Conservation (phyloP, 2,113 vertebrate species). For the Synodontis membranacea region DNA sequence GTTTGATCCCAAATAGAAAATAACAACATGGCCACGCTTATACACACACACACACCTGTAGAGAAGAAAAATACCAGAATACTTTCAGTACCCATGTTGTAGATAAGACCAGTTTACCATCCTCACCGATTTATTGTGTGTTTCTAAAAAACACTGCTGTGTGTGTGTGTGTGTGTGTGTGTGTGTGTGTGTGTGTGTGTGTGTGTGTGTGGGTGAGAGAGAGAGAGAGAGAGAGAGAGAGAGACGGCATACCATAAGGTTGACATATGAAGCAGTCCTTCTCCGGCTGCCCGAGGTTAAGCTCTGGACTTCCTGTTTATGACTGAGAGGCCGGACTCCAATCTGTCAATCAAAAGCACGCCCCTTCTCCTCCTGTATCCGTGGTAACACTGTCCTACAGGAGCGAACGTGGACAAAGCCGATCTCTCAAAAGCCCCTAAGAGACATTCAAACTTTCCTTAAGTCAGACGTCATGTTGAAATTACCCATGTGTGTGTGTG, state of each 20-base stretch:
- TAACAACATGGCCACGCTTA: not conserved
- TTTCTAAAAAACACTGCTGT: not conserved
- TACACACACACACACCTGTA: not conserved
- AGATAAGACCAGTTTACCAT: not conserved
- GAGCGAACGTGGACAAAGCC: not conserved
- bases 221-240: not conserved
- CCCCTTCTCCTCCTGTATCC: conserved; percentile 1
- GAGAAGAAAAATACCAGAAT: not conserved
- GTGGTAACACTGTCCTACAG: not conserved
- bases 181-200: not conserved
- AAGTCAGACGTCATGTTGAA: conserved; percentile 9
- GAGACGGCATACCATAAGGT: conserved; percentile 6
- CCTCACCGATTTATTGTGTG: not conserved
- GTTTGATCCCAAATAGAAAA: not conserved
- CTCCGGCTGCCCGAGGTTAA: conserved; percentile 9
- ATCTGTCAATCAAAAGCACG: conserved; percentile 35
- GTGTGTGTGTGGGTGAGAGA: not conserved
- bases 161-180: conserved; percentile 22
- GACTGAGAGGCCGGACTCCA: conserved; percentile 21
- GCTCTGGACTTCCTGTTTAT: conserved; percentile 32
- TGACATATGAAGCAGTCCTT: conserved; percentile 20
- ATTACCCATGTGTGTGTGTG: conserved; percentile 8
- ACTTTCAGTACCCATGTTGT: not conserved
- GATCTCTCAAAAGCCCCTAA: conserved; percentile 8
- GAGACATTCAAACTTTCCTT: conserved; percentile 11